These are phyloP conservation scores for Apteryx owenii DNA, from an alignment of 2,113 vertebrate genomes.

Conservation along the genomic window DNA sequence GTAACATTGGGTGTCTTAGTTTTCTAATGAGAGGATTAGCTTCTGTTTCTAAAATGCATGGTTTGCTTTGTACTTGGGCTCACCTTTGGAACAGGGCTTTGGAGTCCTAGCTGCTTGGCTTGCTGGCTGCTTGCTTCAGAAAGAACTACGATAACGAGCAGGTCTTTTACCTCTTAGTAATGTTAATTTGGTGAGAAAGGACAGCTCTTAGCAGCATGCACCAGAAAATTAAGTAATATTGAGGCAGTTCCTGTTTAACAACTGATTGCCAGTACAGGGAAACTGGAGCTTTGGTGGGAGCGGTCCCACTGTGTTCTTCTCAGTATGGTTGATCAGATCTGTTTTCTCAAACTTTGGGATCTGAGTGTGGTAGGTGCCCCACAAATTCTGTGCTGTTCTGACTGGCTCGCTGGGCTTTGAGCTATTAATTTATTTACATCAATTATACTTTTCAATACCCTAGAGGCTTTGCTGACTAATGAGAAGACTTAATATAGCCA, in stretches of 20 bases:
- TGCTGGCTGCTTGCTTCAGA: slow-evolving; percentile 14
- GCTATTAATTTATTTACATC: slow-evolving; percentile 51
- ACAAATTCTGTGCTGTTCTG: not conserved
- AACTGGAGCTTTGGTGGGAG: not conserved
- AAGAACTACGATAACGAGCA: not conserved
- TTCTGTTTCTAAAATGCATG: slow-evolving; percentile 53
- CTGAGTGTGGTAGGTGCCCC: not conserved
- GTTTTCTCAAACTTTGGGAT: not conserved
- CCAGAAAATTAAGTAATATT: not conserved
- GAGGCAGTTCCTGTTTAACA: not conserved
- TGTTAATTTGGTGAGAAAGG: not conserved
- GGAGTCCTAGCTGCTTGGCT: not conserved
- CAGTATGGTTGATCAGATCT: not conserved
- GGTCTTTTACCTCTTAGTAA: slow-evolving; percentile 45
- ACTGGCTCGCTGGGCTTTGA: not conserved
- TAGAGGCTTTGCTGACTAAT: slow-evolving; percentile 54
- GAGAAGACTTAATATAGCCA: slow-evolving; percentile 48
- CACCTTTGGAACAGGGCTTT: slow-evolving; percentile 28
- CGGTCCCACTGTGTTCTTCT: not conserved
- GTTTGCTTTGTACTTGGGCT: slow-evolving; percentile 52
- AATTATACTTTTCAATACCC: slow-evolving; percentile 40
- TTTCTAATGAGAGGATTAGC: slow-evolving; percentile 26
- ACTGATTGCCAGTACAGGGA: not conserved
- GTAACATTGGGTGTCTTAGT: slow-evolving; percentile 26
- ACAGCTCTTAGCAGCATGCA: not conserved